These are phyloP conservation scores for Atherix ibis DNA, from an alignment of 2,888 invertebrate genomes.

Conservation along the genomic window DNA sequence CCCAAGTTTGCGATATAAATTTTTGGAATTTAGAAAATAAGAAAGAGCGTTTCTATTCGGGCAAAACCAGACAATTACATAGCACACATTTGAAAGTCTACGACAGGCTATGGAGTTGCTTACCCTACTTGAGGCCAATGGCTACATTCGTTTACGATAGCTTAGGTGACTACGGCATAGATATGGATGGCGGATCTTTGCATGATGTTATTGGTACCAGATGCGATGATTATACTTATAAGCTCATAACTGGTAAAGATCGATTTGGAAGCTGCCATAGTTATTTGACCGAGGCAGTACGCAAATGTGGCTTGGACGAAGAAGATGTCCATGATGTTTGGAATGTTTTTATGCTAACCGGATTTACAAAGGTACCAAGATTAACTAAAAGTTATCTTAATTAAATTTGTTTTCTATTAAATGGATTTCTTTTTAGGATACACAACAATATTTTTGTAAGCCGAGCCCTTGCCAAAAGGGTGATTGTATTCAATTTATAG, in stretches of 20 bases:
- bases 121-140: slow-evolving; percentile 34
- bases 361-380: slow-evolving; percentile 30
- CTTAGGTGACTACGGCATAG: slow-evolving; percentile 32
- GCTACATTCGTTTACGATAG: slow-evolving; percentile 35
- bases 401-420: neutral
- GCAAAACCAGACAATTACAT: slow-evolving; percentile 36
- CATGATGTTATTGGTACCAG: slow-evolving; percentile 36
- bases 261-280: slow-evolving; percentile 33
- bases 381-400: neutral
- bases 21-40: slow-evolving; percentile 34
- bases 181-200: slow-evolving; percentile 33
- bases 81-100: slow-evolving; percentile 32
- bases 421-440: slow-evolving; percentile 19
- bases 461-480: slow-evolving; percentile 34
- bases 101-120: slow-evolving; percentile 34
- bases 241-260: slow-evolving; percentile 33
- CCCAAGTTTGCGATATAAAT: slow-evolving; percentile 35
- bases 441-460: slow-evolving; percentile 36
- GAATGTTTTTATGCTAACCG: slow-evolving; percentile 38
- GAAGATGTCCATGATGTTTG: slow-evolving; percentile 37
- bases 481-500: slow-evolving; percentile 36
- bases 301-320: slow-evolving; percentile 29
- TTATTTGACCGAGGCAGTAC: slow-evolving; percentile 29
- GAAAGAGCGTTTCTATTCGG: slow-evolving; percentile 33
- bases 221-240: slow-evolving; percentile 36